These are phyloP conservation scores for Protomyctophum bolini DNA, from an alignment of 2,113 vertebrate species.

Conservation along the genomic window DNA sequence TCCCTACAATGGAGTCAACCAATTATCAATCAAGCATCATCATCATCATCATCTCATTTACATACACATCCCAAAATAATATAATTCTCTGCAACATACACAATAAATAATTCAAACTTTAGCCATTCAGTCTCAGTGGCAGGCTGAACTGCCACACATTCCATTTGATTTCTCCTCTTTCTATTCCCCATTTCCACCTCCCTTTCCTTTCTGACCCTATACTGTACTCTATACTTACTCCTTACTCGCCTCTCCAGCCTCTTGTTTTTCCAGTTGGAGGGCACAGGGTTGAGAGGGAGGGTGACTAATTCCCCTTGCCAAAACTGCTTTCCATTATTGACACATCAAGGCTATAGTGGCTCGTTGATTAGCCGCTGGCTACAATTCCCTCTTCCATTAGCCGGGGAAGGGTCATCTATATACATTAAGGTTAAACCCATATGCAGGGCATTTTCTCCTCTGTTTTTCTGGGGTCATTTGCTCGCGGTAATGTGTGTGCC, in stretches of 20 bases:
- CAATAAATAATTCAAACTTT: too few relatives aligned
- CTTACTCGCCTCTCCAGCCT: not conserved
- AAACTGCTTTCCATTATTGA: constrained; percentile 42
- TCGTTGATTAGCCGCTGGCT: constrained; percentile 4
- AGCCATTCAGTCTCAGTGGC: not conserved
- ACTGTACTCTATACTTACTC: too few relatives aligned
- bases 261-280: not conserved
- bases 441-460: not conserved
- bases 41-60: too few relatives aligned
- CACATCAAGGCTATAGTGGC: constrained; percentile 10
- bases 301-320: constrained; percentile 22
- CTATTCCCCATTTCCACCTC: not conserved
- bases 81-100: not conserved
- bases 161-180: not conserved
- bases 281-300: not conserved
- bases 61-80: too few relatives aligned
- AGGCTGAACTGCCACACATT: too few relatives aligned
- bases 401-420: constrained; percentile 5
- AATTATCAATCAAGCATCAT: too few relatives aligned
- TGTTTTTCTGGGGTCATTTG: constrained; percentile 6
- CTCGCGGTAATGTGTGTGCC: not conserved
- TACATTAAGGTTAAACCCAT: constrained; percentile 32
- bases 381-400: constrained; percentile 29
- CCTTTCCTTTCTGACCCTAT: not conserved
- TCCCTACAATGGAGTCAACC: too few relatives aligned